Evolutionary conservation across 2,113 vertebrate genomes (phyloP).

Genomic region (Chrysemys picta): DNA sequence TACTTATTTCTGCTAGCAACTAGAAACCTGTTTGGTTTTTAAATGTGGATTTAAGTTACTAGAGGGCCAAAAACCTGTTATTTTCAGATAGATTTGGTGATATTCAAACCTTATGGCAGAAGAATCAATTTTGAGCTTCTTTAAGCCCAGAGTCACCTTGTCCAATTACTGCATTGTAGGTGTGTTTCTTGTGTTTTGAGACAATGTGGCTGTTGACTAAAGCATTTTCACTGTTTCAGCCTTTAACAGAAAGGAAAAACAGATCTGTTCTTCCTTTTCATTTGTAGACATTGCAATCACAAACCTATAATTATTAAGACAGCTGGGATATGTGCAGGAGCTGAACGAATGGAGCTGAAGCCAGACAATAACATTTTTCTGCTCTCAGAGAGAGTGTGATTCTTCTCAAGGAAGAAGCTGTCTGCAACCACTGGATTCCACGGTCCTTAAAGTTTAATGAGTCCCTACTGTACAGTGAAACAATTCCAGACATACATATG

Average conservation of each 20-base stretch:
- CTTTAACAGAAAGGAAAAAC: background rate
- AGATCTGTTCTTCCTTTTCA: background rate
- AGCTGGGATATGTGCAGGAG: background rate
- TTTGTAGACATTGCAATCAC: background rate
- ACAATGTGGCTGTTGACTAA: background rate
- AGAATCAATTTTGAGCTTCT: background rate
- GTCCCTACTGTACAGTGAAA: conserved; percentile 2
- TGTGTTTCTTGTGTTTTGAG: background rate
- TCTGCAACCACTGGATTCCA: conserved; percentile 17
- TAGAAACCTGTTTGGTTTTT: background rate
- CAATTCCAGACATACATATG: background rate
- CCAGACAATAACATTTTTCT: conserved; percentile 6
- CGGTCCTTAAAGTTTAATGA: background rate
- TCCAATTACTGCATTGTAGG: background rate
- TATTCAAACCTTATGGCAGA: background rate
- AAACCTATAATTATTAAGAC: background rate
- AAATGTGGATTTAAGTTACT: background rate
- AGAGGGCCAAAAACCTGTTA: background rate
- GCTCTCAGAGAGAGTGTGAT: background rate
- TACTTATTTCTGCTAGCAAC: background rate
- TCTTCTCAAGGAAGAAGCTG: conserved; percentile 20
- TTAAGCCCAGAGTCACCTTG: background rate
- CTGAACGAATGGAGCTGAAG: background rate
- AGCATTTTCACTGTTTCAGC: background rate
- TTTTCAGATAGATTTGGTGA: background rate